Evolutionary conservation across 2,797 vertebrate genomes (phyloP), one percentile per base, ranked within the genome.

Genomic region (Menidia menidia): DNA sequence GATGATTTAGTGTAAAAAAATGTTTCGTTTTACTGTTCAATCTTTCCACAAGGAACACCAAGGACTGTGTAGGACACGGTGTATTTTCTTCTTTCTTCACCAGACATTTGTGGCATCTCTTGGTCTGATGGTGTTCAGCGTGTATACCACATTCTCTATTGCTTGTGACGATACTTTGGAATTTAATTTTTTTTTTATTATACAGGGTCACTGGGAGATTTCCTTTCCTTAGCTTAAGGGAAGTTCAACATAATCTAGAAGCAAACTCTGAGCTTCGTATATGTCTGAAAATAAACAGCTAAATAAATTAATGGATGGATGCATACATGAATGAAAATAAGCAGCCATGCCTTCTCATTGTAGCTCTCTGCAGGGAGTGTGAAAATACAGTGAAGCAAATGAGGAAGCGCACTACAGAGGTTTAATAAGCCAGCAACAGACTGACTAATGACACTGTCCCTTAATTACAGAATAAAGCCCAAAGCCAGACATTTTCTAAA

Each of bases 281-380:
- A 62, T 41, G 16, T 35, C 31, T 66, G n/a, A 54, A 68, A 54
- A 71, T 60, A 78, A 73, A 75, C 59, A 59, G n/a, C 25, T 47
- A 71, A 68, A 75, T 72, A 64, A 84, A 74, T 57, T 72, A 70
- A 79, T 55, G 45, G 35, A 76, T 60, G 9, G 61, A 58, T 68
- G 14, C 41, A 59, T 66, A 30, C 25, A 84, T 71, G 39, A 68
- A 75, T 73, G 58, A 45, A 71, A 67, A 60, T 58, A 18, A 65
- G 48, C 5, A 32, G n/a, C 3, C 14, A 6, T 7, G 11, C 6
- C 32, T 68, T 65, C 4, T 43, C 32, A 50, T 3, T 42, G 16
- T 43, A 32, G 14, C 15, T 45, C 44, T 70, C 30, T 64, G 16
- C 43, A 67, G 48, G 41, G 73, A 58, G 31, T 51, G 48, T 43